These are phyloP conservation scores for Novumbra hubbsi DNA, from an alignment of 2,797 vertebrate genomes.

Conservation along the genomic window DNA sequence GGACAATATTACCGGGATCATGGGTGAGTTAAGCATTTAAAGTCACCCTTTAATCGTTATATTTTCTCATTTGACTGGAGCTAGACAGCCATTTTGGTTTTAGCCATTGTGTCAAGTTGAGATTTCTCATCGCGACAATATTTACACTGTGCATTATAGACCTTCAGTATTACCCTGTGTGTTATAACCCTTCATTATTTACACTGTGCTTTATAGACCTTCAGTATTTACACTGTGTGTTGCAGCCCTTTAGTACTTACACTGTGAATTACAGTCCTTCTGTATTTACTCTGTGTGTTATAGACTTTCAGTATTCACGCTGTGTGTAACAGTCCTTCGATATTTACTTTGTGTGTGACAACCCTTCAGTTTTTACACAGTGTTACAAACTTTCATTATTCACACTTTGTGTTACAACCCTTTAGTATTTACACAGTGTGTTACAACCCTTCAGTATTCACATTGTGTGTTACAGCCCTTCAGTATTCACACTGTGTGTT, in stretches of 20 bases:
- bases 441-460: not conserved
- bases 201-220: not conserved
- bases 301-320: not conserved
- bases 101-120: too few relatives aligned
- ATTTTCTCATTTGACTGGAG: not conserved
- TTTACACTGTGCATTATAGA: too few relatives aligned
- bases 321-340: not conserved
- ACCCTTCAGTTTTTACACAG: not conserved
- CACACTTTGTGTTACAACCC: too few relatives aligned
- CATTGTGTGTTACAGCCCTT: not conserved
- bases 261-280: not conserved
- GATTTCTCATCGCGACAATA: too few relatives aligned
- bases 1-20: slow-evolving; percentile 47
- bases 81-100: too few relatives aligned
- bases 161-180: too few relatives aligned
- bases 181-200: not conserved
- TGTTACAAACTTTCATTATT: not conserved
- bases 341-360: not conserved
- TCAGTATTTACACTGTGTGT: not conserved
- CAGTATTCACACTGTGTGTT: not conserved
- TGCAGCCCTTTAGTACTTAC: not conserved
- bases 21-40: slow-evolving; percentile 50
- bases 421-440: not conserved
- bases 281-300: too few relatives aligned
- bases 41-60: not conserved